phyloP scores from a whole-genome alignment of 2,797 vertebrate genomes.

The Amphiprion clarkii region DNA sequence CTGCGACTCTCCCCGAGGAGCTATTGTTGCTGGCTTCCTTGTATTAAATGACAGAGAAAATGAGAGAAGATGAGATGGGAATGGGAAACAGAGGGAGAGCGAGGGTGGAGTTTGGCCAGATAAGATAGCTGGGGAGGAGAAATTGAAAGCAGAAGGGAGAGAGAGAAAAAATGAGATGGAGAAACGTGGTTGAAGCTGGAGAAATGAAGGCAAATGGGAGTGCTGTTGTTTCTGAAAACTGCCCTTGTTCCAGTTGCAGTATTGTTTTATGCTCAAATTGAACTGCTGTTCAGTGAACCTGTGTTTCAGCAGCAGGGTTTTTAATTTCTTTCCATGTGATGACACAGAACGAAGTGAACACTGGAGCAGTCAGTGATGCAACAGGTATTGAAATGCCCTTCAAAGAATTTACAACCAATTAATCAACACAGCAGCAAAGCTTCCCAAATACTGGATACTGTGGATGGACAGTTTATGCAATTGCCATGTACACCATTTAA shows the following conservation, averaged over 20 bases:
- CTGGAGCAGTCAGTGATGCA: no score
- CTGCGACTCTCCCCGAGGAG: conserved; percentile 40
- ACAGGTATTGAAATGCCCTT: no score
- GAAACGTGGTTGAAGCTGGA: neutral
- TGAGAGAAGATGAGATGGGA: conserved; percentile 39
- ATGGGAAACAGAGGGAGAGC: neutral
- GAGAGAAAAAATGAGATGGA: neutral
- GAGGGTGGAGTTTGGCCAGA: neutral
- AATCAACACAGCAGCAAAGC: no score
- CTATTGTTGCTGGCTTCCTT: conserved; percentile 53
- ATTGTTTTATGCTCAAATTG: neutral
- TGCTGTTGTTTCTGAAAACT: neutral
- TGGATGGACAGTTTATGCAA: no score
- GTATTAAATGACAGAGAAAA: conserved; percentile 56
- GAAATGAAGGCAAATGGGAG: neutral
- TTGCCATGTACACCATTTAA: no score
- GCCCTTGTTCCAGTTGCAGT: neutral
- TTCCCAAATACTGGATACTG: no score
- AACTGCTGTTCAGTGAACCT: no score
- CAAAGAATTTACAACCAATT: no score
- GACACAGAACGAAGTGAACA: no score
- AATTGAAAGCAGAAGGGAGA: conserved; percentile 17
- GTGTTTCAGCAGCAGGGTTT: neutral
- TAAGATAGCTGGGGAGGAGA: neutral
- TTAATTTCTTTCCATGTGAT: neutral